phyloP scores from a whole-genome alignment of 2,113 vertebrate genomes.

The Nothoprocta perdicaria region DNA sequence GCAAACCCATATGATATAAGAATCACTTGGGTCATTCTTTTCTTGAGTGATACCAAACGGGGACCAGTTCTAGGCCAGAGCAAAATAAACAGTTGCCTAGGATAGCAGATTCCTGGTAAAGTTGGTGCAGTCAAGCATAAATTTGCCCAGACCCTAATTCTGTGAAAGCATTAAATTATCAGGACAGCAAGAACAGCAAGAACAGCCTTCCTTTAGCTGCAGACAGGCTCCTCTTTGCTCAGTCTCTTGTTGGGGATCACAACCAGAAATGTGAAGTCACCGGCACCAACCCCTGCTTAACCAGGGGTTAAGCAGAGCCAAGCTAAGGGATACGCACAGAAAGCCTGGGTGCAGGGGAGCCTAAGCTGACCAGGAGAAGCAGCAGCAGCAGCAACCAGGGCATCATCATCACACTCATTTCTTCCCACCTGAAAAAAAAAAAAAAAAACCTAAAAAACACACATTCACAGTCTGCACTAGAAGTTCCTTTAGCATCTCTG shows the following conservation, averaged over 20 bases:
- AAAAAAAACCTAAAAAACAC: too few species aligned
- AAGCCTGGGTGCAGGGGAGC: conserved; percentile 57
- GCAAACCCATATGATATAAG: not conserved
- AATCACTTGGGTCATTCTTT: not conserved
- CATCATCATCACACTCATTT: conserved; percentile 1
- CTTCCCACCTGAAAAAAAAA: conserved; percentile 38
- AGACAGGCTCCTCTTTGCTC: not conserved
- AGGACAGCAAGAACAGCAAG: rapidly evolving
- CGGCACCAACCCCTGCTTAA: too few species aligned
- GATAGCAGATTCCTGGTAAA: not conserved
- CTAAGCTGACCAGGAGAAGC: conserved; percentile 67
- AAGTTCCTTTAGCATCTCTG: not conserved
- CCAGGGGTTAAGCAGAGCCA: not conserved
- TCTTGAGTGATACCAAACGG: not conserved
- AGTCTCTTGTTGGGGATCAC: not conserved
- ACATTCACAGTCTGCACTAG: not conserved
- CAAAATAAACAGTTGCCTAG: not conserved
- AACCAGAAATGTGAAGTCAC: not conserved
- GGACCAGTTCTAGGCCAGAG: not conserved
- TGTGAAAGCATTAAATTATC: not conserved
- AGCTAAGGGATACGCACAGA: conserved; percentile 71
- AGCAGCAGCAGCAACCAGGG: conserved; percentile 58
- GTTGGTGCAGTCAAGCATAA: not conserved
- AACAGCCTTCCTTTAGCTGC: not conserved
- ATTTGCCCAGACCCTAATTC: not conserved